phyloP scores from a whole-genome alignment of 1,140 invertebrate species.

The Stratiolaelaps scimitus region DNA sequence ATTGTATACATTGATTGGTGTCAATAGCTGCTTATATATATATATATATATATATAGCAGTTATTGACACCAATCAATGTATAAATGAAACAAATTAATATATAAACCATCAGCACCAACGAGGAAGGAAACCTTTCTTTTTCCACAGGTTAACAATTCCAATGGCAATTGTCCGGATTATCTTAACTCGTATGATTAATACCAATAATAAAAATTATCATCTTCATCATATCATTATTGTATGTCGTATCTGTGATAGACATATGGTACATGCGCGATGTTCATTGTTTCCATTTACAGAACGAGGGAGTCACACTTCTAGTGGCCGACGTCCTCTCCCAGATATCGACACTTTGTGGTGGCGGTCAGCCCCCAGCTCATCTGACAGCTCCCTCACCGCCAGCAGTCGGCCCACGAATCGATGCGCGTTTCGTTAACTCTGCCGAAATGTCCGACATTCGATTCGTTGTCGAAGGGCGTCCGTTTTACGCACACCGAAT shows the following conservation, averaged over 20 bases:
- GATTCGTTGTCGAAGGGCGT: constrained; percentile 73
- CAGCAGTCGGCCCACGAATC: constrained; percentile 47
- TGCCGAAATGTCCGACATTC: constrained; percentile 74
- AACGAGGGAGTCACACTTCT: constrained; percentile 74
- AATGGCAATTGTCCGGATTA: no score
- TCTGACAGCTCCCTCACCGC: constrained; percentile 54
- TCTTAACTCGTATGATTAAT: no score
- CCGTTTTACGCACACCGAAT: constrained; percentile 91
- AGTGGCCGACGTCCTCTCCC: constrained; percentile 73
- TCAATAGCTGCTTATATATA: no score
- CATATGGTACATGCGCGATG: background rate
- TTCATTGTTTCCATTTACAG: constrained; percentile 43
- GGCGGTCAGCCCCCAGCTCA: constrained; percentile 69
- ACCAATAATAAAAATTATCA: no score
- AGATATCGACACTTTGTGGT: constrained; percentile 49
- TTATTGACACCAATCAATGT: no score
- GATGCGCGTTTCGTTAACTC: constrained; percentile 86
- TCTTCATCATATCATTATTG: no score
- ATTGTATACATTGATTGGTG: no score
- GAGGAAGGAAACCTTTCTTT: no score
- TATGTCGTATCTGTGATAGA: background rate
- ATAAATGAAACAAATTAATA: no score
- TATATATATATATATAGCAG: constrained; percentile 3
- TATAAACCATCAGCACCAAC: no score
- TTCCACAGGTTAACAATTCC: no score